Percentiles rank a stretch among this genome's conserved stretches.
phyloP scores from a whole-genome alignment of 2,888 invertebrate genomes.

The Gari tellinella region DNA sequence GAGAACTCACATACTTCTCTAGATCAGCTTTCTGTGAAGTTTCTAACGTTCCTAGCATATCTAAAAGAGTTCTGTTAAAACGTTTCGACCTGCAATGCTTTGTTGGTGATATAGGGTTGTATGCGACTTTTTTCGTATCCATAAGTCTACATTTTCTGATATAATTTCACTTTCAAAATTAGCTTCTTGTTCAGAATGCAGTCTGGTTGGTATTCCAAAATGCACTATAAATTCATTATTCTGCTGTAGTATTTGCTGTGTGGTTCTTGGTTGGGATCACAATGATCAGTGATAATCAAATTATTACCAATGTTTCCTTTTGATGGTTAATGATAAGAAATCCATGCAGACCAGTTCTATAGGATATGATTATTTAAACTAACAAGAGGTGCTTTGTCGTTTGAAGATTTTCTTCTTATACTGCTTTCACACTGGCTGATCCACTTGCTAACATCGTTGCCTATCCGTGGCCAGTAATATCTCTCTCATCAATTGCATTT shows the following conservation, averaged over 20 bases:
- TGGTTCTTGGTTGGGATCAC: slow-evolving; percentile 7
- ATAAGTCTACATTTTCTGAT: neutral
- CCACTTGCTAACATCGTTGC: neutral
- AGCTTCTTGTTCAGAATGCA: neutral
- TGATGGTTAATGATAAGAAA: slow-evolving; percentile 5
- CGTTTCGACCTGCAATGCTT: slow-evolving; percentile 1
- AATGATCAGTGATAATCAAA: slow-evolving; percentile 6
- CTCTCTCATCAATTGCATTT: neutral
- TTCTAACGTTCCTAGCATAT: neutral
- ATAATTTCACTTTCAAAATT: slow-evolving; percentile 7
- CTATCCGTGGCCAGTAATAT: slow-evolving; percentile 14
- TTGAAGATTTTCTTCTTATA: slow-evolving; percentile 5
- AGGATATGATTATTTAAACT: neutral
- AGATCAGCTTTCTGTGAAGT: neutral
- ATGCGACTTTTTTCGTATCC: neutral
- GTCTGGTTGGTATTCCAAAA: slow-evolving; percentile 10
- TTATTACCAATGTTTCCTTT: slow-evolving; percentile 1
- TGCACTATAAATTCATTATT: slow-evolving; percentile 11
- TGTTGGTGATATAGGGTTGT: slow-evolving; percentile 4
- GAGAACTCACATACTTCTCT: slow-evolving; percentile 6
- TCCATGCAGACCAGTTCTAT: slow-evolving; percentile 3
- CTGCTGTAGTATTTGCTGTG: slow-evolving; percentile 1
- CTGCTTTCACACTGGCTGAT: neutral
- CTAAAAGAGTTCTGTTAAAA: slow-evolving; percentile 9
- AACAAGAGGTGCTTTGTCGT: neutral